These are phyloP conservation scores for Blennius ocellaris DNA, from an alignment of 2,113 vertebrate species.

Conservation along the genomic window DNA sequence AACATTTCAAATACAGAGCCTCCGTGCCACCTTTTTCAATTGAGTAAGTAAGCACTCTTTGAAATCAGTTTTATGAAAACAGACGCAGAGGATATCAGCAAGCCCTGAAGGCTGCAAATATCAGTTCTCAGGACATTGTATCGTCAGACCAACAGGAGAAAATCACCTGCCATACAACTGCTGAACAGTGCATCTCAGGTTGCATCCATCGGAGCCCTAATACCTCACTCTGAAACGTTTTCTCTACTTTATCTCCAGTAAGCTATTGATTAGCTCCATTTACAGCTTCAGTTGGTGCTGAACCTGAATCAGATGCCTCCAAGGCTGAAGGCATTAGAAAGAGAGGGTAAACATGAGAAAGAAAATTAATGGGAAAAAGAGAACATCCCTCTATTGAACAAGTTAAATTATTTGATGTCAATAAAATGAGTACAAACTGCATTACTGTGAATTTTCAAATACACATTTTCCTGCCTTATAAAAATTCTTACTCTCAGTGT, in stretches of 20 bases:
- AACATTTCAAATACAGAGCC: neutral
- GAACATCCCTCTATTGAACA: too few species aligned
- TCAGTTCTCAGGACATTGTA: neutral
- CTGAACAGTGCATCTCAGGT: neutral
- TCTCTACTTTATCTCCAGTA: neutral
- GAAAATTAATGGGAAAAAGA: too few species aligned
- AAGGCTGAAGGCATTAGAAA: neutral
- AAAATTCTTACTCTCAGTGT: too few species aligned
- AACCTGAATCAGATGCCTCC: neutral
- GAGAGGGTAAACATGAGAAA: too few species aligned
- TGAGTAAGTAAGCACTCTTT: conserved; percentile 8
- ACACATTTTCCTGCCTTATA: too few species aligned
- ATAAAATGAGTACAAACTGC: too few species aligned
- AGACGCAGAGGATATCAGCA: neutral
- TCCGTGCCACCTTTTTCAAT: neutral
- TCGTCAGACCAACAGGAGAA: neutral
- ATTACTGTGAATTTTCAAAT: too few species aligned
- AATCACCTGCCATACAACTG: neutral
- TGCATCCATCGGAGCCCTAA: neutral
- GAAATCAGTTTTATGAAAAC: neutral
- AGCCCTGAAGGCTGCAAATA: neutral
- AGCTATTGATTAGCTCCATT: conserved; percentile 27
- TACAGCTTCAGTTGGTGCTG: neutral
- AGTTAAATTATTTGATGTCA: too few species aligned
- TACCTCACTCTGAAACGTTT: conserved; percentile 2